Percentiles rank a stretch among this genome's conserved stretches.
These are phyloP conservation scores for Camponotus vicinus DNA, from an alignment of 1,140 invertebrate species.

Conservation along the genomic window DNA sequence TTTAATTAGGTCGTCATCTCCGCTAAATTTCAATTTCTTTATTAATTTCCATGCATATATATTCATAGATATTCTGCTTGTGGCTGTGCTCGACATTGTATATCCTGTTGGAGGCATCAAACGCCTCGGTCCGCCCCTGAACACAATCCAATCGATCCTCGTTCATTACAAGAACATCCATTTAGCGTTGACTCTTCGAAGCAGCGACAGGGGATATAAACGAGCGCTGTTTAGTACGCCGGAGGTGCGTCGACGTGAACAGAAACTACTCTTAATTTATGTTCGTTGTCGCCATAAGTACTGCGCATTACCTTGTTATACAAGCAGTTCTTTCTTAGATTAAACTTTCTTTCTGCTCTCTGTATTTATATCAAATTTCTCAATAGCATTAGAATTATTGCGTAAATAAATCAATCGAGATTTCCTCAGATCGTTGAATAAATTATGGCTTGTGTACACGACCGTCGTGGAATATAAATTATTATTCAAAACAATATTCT, in stretches of 20 bases:
- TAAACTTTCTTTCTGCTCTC: neutral
- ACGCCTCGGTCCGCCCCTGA: neutral
- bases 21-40: neutral
- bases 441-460: neutral
- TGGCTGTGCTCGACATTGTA: neutral
- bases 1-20: neutral
- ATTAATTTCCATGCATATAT: neutral
- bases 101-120: neutral
- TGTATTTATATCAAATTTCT: conserved; percentile 5
- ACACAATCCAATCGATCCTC: conserved; percentile 65
- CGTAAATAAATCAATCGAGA: neutral
- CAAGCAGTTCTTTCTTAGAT: neutral
- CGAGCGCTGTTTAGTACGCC: conserved; percentile 70
- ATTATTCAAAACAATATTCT: neutral
- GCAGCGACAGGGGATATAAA: conserved; percentile 65
- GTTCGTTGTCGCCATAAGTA: conserved; percentile 20
- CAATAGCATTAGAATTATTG: neutral
- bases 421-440: neutral
- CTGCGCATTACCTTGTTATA: conserved; percentile 33
- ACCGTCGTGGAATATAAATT: neutral
- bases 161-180: conserved; percentile 68
- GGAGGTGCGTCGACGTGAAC: conserved; percentile 69
- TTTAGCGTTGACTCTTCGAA: conserved; percentile 66
- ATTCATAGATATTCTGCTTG: neutral
- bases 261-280: conserved; percentile 58